Evolutionary conservation across 2,797 vertebrate genomes (phyloP).

Genomic region (Pangasius mekongensis): DNA sequence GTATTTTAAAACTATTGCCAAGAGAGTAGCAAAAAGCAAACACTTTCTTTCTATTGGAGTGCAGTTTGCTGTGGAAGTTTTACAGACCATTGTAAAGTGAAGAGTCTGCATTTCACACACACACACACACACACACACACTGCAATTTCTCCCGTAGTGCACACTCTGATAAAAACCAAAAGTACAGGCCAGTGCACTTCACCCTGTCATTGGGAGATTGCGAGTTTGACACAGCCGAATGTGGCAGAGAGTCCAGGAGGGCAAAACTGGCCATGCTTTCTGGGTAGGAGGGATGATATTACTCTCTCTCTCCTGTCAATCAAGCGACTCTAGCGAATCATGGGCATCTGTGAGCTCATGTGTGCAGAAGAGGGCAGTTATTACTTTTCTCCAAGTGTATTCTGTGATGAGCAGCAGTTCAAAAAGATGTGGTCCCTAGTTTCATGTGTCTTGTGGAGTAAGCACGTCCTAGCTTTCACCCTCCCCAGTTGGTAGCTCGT

Average conservation of each 20-base stretch:
- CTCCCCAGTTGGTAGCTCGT: not conserved
- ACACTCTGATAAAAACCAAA: not conserved
- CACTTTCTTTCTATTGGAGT: constrained; percentile 41
- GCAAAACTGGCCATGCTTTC: not conserved
- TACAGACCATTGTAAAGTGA: constrained; percentile 41
- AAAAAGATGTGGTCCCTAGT: not conserved
- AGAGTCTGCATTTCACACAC: constrained; percentile 46
- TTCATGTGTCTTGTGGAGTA: not conserved
- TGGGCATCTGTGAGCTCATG: not conserved
- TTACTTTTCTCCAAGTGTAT: not conserved
- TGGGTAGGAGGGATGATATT: not conserved
- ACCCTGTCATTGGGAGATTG: not conserved
- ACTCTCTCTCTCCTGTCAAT: not conserved
- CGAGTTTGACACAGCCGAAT: not conserved
- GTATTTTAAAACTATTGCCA: constrained; percentile 39
- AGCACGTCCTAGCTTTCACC: not conserved
- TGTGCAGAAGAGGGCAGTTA: not conserved
- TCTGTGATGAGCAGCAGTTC: not conserved
- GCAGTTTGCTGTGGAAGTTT: constrained; percentile 48
- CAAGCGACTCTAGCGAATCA: not conserved
- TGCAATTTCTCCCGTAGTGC: not conserved
- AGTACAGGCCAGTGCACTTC: constrained; percentile 2
- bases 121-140: not conserved
- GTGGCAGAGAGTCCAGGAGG: not conserved
- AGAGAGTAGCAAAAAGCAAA: constrained; percentile 14